Base-by-base conservation (phyloP, 2,797 vertebrate genomes). In the Sebastes iracundus region DNA sequence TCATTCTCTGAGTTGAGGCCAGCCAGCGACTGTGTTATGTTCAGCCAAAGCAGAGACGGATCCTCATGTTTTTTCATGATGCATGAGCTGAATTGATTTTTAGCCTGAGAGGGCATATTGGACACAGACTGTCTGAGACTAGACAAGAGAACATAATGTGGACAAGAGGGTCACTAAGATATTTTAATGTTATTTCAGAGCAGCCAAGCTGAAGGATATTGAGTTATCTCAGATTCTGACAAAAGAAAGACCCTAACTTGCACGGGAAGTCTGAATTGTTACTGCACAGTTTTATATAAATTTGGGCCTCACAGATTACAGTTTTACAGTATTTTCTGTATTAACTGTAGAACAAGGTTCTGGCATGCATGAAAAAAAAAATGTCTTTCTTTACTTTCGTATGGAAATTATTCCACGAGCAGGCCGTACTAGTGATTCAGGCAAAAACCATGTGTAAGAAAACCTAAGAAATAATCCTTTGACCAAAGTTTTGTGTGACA, bases 81-180 rank as follows among this genome's bases (percentile, higher is more conserved):
- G 58, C 49, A 46, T 72, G 58, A 60, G 60, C 62, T 35, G 71
- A 84, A 85, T 88, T 69, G 61, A 81, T 84, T 90, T 90, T 87
- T 69, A 88, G 78, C 84, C 62, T 82, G 72, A 81, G 68, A 79
- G 64, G 77, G 11, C 74, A 80, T 56, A 69, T 63, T 84, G 66
- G 59, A 74, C 60, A 63, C 69, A 72, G 72, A 55, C 46, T 70
- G 69, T 70, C 61, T 81, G 80, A 85, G 69, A 68, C 13, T 22
- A 75, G 70, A 75, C 55, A 66, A 18, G 25, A 76, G 58, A 30
- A 63, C 71, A 81, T 25, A 27, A 46, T 56, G 59, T 42, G 28
- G 70, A 66, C 42, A 75, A 66, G 56, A 64, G 16, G n/a, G 7
- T 63, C 68, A n/a, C 63, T 65, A 58, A 60, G 56, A 73, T 73